Evolutionary conservation across 1,140 invertebrate species (phyloP).

Genomic region (Nymphalis io): DNA sequence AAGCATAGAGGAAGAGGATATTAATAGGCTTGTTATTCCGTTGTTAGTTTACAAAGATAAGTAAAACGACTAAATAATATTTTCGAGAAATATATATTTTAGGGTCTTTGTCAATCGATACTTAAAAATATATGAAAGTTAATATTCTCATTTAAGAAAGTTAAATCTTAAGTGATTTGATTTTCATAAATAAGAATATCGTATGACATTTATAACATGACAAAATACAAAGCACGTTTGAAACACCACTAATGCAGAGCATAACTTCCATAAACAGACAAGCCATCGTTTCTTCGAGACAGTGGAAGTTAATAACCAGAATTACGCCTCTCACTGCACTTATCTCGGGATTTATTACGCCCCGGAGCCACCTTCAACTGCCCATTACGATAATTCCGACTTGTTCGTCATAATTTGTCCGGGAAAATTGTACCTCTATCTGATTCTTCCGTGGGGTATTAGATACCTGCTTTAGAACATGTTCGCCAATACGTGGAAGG

Average conservation of each 20-base stretch:
- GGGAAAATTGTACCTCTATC: conserved; percentile 41
- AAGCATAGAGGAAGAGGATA: too few relatives aligned
- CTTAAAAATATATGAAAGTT: too few relatives aligned
- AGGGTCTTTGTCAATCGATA: too few relatives aligned
- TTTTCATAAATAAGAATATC: background rate
- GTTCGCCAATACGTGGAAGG: background rate
- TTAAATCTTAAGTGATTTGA: background rate
- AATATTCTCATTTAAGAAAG: too few relatives aligned
- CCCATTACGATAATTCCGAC: conserved; percentile 36
- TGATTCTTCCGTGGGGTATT: conserved; percentile 30
- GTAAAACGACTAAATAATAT: too few relatives aligned
- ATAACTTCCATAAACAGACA: conserved; percentile 3
- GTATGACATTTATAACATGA: background rate
- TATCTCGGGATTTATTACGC: conserved; percentile 37
- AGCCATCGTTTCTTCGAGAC: conserved; percentile 21
- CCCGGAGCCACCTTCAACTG: conserved; percentile 40
- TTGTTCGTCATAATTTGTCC: conserved; percentile 40
- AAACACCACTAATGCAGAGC: conserved; percentile 5
- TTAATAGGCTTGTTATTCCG: too few relatives aligned
- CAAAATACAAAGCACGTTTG: background rate
- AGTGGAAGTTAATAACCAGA: conserved; percentile 39
- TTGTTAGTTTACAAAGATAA: too few relatives aligned
- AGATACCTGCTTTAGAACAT: conserved; percentile 8
- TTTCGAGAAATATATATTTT: too few relatives aligned
- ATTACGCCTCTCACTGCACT: conserved; percentile 38